Evolutionary conservation across 1,140 invertebrate species (phyloP), one percentile per base, ranked within the genome.

Genomic region (Frieseomelitta varia): DNA sequence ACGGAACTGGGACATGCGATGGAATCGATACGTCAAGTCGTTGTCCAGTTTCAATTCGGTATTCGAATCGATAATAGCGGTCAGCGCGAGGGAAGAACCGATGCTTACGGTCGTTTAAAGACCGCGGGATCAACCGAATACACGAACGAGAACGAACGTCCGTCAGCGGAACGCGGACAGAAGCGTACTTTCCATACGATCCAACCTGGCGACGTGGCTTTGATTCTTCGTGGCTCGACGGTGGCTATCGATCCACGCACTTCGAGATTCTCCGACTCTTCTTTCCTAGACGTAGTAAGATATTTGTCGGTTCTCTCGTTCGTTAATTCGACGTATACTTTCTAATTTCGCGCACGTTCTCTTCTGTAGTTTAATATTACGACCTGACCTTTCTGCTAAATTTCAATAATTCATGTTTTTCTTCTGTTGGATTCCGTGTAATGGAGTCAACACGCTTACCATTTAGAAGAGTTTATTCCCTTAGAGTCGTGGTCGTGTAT

Each of bases 11-110:
- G 91, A 90, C 92, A 87, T 74, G 27, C 77, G 39, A 74, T 84
- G 73, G 68, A 90, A 91, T 91, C 91, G 89, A 92, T 91, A 91
- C 76, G 86, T 90, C 85, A 88, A 74, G 86, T 90, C 83, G 85
- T 86, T 87, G 84, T 91, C 82, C 90, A 90, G 84, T 90, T 91
- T 91, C 91, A 88, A 91, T 91, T 92, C 85, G 84, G 86, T 84
- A 89, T 87, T 84, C 69, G 78, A 86, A 91, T 92, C 91, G 34
- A 69, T 92, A 91, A n/a, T 61, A n/a, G 30, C 63, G 56, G 73
- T 68, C 24, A 61, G 58, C 56, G 76, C 51, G 63, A 30, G 80
- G 14, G 58, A 63, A 81, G 58, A 63, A 81, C 3, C 24, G 55
- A 80, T 69, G 73, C 67, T 83, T 47, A 74, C 56, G 27, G 30